These are phyloP conservation scores for Thereva nobilitata DNA, from an alignment of 2,888 invertebrate species.

Conservation along the genomic window DNA sequence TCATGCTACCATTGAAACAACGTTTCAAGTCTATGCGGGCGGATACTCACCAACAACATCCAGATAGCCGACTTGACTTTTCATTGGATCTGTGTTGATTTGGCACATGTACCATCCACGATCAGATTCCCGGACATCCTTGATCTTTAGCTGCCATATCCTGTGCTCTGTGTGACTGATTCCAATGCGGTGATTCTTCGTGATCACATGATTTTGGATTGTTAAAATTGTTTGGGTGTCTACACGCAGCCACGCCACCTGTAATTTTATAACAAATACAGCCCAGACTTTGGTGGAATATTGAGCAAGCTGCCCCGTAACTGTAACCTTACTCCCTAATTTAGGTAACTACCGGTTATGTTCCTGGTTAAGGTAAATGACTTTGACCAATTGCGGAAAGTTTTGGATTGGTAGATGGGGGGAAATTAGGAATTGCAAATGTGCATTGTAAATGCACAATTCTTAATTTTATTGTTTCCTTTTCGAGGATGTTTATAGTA, in stretches of 20 bases:
- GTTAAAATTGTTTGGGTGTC: constrained; percentile 91
- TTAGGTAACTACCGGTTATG: constrained; percentile 20
- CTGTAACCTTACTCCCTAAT: constrained; percentile 9
- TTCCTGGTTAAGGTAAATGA: too few species aligned
- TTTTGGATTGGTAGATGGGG: too few species aligned
- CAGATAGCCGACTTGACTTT: constrained; percentile 83
- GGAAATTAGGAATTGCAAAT: too few species aligned
- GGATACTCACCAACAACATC: constrained; percentile 78
- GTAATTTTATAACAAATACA: constrained; percentile 46
- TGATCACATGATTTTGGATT: constrained; percentile 88
- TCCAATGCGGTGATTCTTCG: constrained; percentile 83
- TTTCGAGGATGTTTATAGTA: too few species aligned
- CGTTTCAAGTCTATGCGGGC: background rate
- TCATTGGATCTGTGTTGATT: constrained; percentile 92
- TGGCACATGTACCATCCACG: constrained; percentile 91
- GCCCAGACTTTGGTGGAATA: constrained; percentile 17
- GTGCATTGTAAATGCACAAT: too few species aligned
- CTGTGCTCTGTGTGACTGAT: constrained; percentile 83
- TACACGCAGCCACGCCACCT: constrained; percentile 89
- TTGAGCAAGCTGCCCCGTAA: constrained; percentile 13
- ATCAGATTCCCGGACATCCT: constrained; percentile 81
- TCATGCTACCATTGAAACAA: constrained; percentile 1
- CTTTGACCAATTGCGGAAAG: too few species aligned
- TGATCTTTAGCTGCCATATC: constrained; percentile 85
- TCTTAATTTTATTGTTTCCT: too few species aligned